Evolutionary conservation across 2,113 vertebrate species (phyloP), one percentile per base, ranked within the genome.

Genomic region (Anolis carolinensis): DNA sequence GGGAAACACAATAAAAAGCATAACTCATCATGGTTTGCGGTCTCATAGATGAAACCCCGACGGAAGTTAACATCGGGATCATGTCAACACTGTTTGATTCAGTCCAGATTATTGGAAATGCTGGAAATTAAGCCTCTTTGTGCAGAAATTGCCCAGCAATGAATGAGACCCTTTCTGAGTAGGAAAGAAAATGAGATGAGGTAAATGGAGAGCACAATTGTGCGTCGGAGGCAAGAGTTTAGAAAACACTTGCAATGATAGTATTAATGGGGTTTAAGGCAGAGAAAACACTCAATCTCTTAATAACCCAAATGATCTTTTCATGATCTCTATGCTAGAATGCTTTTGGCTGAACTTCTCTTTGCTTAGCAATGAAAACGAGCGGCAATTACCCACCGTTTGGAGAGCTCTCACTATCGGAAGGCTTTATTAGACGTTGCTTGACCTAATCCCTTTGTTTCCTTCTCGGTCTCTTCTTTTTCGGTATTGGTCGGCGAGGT

Each of bases 1-100:
- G 87, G 89, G 91, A 87, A 90, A 84, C 89, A 70, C 39, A 89
- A 67, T 16, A 34, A 36, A 50, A 52, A 91, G 89, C 36, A 32
- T 18, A 63, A 92, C 89, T 85, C 9, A 23, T 82, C 0, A 70
- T 77, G 86, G 90, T 86, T 93, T 18, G 1, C 13, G 86, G 81
- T 90, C 86, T 77, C 86, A 87, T 86, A 1, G 74, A 85, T 48
- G 74, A 84, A 83, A 70, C 86, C 83, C 1, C 13, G 81, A 87
- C 68, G 72, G 80, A 79, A 14, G 25, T 63, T 11, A 39, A 74
- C 9, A 14, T 79, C 55, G 1, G 0, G 18, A 44, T 52, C 0
- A 1, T 79, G 85, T 90, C 3, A 0, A 20, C 82, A 83, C n/a
- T 0, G 1, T 85, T 82, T 23, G 14, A 1, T 36, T 18, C 39